These are phyloP conservation scores for Sceliomorpha sp. DNA, from an alignment of 2,888 invertebrate genomes.

Conservation along the genomic window DNA sequence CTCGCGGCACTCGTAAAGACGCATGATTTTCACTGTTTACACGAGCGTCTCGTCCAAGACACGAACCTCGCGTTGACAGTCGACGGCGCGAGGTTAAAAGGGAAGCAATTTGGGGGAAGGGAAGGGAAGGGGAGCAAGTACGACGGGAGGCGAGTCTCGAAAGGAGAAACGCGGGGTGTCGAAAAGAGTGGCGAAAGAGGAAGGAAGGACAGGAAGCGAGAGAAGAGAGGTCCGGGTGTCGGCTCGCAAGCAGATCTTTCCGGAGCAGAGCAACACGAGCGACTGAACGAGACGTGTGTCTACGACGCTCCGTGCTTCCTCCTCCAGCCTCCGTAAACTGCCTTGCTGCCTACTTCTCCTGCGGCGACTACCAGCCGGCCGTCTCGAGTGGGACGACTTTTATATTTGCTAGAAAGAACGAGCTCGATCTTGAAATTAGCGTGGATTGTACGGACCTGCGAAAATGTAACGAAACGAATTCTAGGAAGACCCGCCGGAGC, in stretches of 20 bases:
- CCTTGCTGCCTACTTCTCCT: constrained; percentile 58
- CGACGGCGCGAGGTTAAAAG: constrained; percentile 17
- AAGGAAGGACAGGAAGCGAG: constrained; percentile 8
- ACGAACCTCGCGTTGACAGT: no score
- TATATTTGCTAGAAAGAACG: constrained; percentile 35
- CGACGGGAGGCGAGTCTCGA: neutral
- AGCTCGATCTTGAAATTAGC: constrained; percentile 48
- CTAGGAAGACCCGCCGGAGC: neutral
- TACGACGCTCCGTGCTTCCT: constrained; percentile 62
- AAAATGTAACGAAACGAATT: constrained; percentile 6
- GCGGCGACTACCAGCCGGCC: constrained; percentile 35
- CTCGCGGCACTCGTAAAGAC: no score
- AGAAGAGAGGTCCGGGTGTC: constrained; percentile 7
- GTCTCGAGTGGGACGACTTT: constrained; percentile 54
- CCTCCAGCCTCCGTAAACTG: constrained; percentile 59
- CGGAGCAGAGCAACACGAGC: constrained; percentile 59
- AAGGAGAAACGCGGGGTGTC: neutral
- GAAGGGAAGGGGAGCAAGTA: neutral
- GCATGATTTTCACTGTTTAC: constrained; percentile 3
- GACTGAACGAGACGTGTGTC: constrained; percentile 65
- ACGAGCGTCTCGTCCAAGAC: constrained; percentile 9
- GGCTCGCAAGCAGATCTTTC: constrained; percentile 56
- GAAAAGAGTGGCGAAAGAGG: neutral
- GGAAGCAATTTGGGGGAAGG: neutral
- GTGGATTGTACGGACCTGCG: constrained; percentile 22